A percentile compares a stretch with the other conserved stretches of the same genome.
These are phyloP conservation scores for Lepidurus packardi DNA, from an alignment of 1,140 invertebrate genomes.

Conservation along the genomic window DNA sequence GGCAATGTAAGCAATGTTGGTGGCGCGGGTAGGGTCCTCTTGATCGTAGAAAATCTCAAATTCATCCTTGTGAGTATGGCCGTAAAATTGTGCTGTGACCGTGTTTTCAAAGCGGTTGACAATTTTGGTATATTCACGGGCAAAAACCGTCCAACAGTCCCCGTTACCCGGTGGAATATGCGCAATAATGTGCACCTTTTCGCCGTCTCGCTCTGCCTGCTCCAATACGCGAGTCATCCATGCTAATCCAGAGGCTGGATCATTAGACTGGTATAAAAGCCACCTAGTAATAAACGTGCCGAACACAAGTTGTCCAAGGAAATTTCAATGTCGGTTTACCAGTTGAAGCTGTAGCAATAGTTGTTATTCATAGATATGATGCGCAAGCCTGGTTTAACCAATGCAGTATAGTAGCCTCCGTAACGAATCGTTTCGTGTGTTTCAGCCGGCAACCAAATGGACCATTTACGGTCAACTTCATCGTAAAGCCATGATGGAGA, in stretches of 20 bases:
- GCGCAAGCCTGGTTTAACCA: conserved; percentile 57
- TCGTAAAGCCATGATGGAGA: conserved; percentile 59
- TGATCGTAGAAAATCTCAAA: conserved; percentile 59
- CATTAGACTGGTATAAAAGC: conserved; percentile 55
- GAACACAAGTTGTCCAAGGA: neutral
- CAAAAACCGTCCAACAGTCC: conserved; percentile 62
- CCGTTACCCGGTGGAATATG: conserved; percentile 70
- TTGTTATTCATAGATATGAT: conserved; percentile 70
- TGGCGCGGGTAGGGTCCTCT: conserved; percentile 48
- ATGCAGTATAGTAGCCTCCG: conserved; percentile 65
- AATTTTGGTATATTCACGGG: conserved; percentile 56
- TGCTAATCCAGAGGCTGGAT: conserved; percentile 55
- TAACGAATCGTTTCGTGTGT: conserved; percentile 55
- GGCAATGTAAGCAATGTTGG: conserved; percentile 67
- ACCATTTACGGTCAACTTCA: conserved; percentile 57
- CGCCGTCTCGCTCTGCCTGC: conserved; percentile 51
- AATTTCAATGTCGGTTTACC: conserved; percentile 50
- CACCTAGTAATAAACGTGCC: conserved; percentile 48
- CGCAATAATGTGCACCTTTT: conserved; percentile 71
- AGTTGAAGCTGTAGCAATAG: conserved; percentile 63
- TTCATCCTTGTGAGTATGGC: conserved; percentile 74
- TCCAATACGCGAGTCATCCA: conserved; percentile 56
- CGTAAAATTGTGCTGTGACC: conserved; percentile 70
- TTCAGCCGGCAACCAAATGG: conserved; percentile 56
- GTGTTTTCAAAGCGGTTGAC: conserved; percentile 58